phyloP scores from a whole-genome alignment of 2,888 invertebrate species.

The Heliconius ethilla region DNA sequence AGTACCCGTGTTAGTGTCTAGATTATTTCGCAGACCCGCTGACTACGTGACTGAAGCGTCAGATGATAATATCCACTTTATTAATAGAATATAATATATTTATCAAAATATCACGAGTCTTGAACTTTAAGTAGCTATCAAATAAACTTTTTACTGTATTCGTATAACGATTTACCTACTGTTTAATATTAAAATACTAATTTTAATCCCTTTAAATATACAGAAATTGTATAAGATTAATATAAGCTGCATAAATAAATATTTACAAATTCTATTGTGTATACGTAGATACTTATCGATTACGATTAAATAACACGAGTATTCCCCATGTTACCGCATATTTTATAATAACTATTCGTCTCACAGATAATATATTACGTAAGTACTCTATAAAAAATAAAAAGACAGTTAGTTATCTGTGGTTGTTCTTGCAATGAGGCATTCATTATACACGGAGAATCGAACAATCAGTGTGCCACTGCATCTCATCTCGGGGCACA shows the following conservation, averaged over 20 bases:
- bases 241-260: neutral
- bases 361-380: constrained; percentile 22
- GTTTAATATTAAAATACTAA: neutral
- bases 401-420: constrained; percentile 17
- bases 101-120: constrained; percentile 38
- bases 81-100: constrained; percentile 39
- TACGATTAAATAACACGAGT: constrained; percentile 15
- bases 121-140: constrained; percentile 28
- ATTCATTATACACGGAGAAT: constrained; percentile 46
- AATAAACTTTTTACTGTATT: constrained; percentile 9
- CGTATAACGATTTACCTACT: neutral
- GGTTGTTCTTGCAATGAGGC: constrained; percentile 44
- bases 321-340: constrained; percentile 17
- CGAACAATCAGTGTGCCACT: constrained; percentile 57
- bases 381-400: constrained; percentile 24
- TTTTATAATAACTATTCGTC: constrained; percentile 11
- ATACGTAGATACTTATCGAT: constrained; percentile 11
- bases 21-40: constrained; percentile 40
- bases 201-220: neutral
- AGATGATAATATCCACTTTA: constrained; percentile 38
- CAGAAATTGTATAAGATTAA: neutral
- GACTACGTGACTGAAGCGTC: constrained; percentile 41
- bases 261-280: constrained; percentile 19
- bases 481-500: constrained; percentile 62
- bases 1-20: constrained; percentile 30